Base-by-base conservation (phyloP, 2,888 invertebrate species). In the Agrotis ipsilon region DNA sequence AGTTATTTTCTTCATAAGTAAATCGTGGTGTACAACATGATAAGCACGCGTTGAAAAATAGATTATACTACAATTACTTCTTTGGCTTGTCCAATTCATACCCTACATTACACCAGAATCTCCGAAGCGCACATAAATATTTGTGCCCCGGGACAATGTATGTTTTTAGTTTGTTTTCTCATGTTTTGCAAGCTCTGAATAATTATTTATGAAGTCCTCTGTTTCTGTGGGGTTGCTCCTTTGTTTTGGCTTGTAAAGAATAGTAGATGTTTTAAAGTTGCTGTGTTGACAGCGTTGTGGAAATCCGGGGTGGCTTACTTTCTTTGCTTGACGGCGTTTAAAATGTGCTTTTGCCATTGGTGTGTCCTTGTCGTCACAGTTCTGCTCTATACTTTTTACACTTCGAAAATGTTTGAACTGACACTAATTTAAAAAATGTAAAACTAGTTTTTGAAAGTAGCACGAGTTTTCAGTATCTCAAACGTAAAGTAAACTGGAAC, bases 141-240 rank as follows among this genome's bases (percentile, higher is more conserved):
- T 80, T 71, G 75, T 67, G 60, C 49, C 49, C 60, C 60, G 39
- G 64, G 70, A 80, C 80, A 67, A 74, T 78, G 80, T 78, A 64
- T 75, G 75, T 75, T 79, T 78, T 78, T 64, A 78, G 78, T 80
- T 80, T 80, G 69, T 78, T 78, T 78, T 79, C 78, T 63, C 70
- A 63, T 75, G 66, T 75, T 79, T 67, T 80, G 66, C 66, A 67
- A 78, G 60, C 71, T 58, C 61, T 75, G 71, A 75, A 78, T 78
- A 80, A 78, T 78, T 78, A 78, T 78, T 78, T 71, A 80, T 78
- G 57, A 71, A 67, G 75, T 70, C 59, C 63, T 60, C 45, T 68
- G 68, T 73, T 68, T 54, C 58, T 67, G 70, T 39, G 14, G 24
- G 51, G 27, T 58, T 46, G 32, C 27, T 59, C 60, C 43, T 58